phyloP scores from a whole-genome alignment of 2,888 invertebrate species.

The Platypus cylindrus region DNA sequence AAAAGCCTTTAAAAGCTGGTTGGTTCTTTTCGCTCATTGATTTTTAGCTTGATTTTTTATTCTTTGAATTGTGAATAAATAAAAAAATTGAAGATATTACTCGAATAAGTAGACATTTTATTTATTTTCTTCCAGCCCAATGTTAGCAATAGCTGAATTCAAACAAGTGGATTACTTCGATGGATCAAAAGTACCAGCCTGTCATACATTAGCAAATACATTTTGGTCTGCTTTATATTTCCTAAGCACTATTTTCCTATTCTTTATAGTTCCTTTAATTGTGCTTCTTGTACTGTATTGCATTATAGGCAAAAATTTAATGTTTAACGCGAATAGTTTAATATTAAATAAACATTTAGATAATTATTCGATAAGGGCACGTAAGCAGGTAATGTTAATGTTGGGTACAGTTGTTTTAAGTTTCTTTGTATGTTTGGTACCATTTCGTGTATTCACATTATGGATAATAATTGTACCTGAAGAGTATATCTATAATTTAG shows the following conservation, averaged over 20 bases:
- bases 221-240: conserved; percentile 69
- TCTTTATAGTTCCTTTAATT: conserved; percentile 70
- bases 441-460: conserved; percentile 69
- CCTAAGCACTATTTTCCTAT: conserved; percentile 62
- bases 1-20: too few species aligned
- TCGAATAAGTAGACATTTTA: too few species aligned
- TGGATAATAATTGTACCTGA: conserved; percentile 71
- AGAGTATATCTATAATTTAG: conserved; percentile 53
- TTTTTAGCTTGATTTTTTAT: too few species aligned
- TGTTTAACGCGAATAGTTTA: conserved; percentile 53
- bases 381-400: conserved; percentile 77
- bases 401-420: conserved; percentile 74
- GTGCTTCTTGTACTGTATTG: conserved; percentile 70
- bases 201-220: conserved; percentile 65
- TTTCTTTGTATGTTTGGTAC: conserved; percentile 80
- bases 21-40: too few species aligned
- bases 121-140: conserved; percentile 56
- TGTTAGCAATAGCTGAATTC: conserved; percentile 64
- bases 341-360: conserved; percentile 61
- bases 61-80: too few species aligned
- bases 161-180: conserved; percentile 54
- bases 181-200: conserved; percentile 57
- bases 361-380: conserved; percentile 55
- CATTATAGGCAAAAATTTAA: conserved; percentile 71
- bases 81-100: too few species aligned